Evolutionary conservation across 2,888 invertebrate genomes (phyloP), one percentile per base, ranked within the genome.

Genomic region (Melikaiella ostensackeni): DNA sequence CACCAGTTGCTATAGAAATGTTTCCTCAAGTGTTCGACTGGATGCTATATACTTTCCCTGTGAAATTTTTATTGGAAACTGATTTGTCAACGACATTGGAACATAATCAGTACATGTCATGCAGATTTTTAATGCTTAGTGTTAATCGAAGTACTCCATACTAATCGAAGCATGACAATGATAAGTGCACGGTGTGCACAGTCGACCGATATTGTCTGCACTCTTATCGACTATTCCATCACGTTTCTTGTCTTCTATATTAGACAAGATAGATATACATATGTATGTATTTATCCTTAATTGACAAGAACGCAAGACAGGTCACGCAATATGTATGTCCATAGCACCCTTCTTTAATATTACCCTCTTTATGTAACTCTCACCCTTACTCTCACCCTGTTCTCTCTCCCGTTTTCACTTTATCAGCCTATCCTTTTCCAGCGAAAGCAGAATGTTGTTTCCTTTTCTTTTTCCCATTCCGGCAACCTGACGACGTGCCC

Each of bases 251-350:
- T 84, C 83, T 84, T 83, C 75, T 80, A 79, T 82, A 85, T 87
- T 84, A 86, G 82, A 83, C 82, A 82, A 83, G 84, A 87, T 86
- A 85, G 81, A 83, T 84, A 61, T 78, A 62, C n/a, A n/a, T n/a
- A n/a, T n/a, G n/a, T 59, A 75, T 75, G 78, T 80, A 88, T 85
- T 89, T 89, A 89, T 86, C 83, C 84, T 86, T 89, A 90, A 90
- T 90, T 89, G 89, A 89, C 88, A 86, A 88, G 88, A 86, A 80
- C 81, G 80, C 76, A 79, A 80, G 82, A 84, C 84, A 84, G 86
- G 87, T 88, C 89, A 88, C 89, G 89, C 88, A 84, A 89, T 77
- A 75, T 80, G 75, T 79, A 66, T 79, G 62, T 73, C 64, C 50
- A 66, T 80, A 79, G 77, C 75, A 79, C 79, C 77, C 76, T 75